These are phyloP conservation scores for Lepetodrilus schrolli DNA, from an alignment of 2,888 invertebrate genomes.

Conservation along the genomic window DNA sequence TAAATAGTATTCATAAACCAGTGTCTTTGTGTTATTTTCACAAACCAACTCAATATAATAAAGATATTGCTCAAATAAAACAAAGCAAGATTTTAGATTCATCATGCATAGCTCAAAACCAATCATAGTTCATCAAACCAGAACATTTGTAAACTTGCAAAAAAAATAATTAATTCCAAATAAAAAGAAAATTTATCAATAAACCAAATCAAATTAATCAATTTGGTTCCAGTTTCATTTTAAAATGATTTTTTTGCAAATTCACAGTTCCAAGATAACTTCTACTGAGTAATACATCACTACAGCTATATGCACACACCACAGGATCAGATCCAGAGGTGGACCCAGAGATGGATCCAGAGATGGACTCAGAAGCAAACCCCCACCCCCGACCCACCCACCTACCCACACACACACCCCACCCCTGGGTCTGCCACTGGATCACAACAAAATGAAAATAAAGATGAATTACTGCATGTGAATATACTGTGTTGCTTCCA, in stretches of 20 bases:
- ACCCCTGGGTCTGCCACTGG: too few species aligned
- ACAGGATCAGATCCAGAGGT: too few species aligned
- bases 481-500: too few species aligned
- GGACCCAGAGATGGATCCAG: too few species aligned
- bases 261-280: neutral
- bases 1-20: too few species aligned
- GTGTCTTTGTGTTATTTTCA: neutral
- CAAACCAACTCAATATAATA: conserved; percentile 2
- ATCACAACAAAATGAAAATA: too few species aligned
- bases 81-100: neutral
- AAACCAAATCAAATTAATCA: neutral
- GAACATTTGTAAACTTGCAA: neutral
- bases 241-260: neutral
- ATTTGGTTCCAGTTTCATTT: neutral
- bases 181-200: neutral
- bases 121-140: neutral
- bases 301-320: too few species aligned
- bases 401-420: too few species aligned
- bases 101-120: neutral
- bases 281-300: neutral
- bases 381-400: too few species aligned
- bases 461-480: too few species aligned
- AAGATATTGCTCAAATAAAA: conserved; percentile 22
- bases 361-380: too few species aligned
- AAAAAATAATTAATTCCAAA: neutral